phyloP scores from a whole-genome alignment of 2,113 vertebrate genomes.

The Crypturellus undulatus region DNA sequence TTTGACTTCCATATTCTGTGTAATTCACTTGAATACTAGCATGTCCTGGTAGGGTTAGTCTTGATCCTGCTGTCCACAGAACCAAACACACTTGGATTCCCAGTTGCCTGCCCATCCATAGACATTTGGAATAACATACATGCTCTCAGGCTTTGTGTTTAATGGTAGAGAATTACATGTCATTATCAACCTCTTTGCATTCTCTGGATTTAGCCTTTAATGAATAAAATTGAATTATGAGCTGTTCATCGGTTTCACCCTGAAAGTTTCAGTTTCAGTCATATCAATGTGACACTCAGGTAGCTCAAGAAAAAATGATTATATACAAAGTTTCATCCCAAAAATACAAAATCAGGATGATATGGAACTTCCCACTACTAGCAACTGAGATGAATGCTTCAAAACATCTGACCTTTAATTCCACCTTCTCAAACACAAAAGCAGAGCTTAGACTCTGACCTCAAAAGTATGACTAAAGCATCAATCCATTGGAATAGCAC shows the following conservation, averaged over 20 bases:
- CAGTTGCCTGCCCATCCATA: neutral
- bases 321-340: neutral
- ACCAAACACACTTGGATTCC: neutral
- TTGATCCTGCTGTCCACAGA: neutral
- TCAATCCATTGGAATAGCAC: neutral
- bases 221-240: neutral
- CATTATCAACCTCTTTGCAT: neutral
- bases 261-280: neutral
- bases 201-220: neutral
- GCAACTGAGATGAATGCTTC: neutral
- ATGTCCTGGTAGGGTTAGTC: neutral
- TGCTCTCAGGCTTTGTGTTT: neutral
- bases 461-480: neutral
- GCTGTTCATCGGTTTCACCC: neutral
- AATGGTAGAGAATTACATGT: neutral
- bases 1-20: neutral
- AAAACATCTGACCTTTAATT: neutral
- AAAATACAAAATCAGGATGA: neutral
- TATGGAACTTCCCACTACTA: neutral
- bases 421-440: fast-evolving
- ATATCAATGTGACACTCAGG: neutral
- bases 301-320: neutral
- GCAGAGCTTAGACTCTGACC: neutral
- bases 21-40: neutral
- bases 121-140: neutral